phyloP scores from a whole-genome alignment of 2,888 invertebrate species.

The Philereme vetulata region DNA sequence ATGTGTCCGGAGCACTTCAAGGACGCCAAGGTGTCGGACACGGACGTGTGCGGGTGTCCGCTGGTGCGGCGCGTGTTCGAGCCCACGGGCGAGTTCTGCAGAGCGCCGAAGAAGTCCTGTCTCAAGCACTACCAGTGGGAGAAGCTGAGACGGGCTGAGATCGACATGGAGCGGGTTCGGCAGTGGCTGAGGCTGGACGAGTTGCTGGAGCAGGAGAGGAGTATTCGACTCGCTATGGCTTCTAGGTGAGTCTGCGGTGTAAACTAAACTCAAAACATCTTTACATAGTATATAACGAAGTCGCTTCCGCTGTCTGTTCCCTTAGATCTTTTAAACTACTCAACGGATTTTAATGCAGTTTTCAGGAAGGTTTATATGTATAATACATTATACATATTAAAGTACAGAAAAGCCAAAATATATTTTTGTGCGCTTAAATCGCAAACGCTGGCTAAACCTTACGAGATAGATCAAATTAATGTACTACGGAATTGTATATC shows the following conservation, averaged over 20 bases:
- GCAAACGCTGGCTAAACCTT: too few species aligned
- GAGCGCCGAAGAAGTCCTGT: conserved; percentile 94
- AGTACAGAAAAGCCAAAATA: too few species aligned
- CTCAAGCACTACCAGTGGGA: conserved; percentile 98
- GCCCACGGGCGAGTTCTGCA: conserved; percentile 93
- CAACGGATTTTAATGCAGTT: too few species aligned
- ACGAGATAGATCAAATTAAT: too few species aligned
- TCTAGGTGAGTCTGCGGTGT: conserved; percentile 69
- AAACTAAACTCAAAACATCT: too few species aligned
- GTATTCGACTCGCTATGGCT: conserved; percentile 88
- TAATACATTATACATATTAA: too few species aligned
- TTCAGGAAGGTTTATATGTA: too few species aligned
- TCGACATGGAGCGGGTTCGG: conserved; percentile 95
- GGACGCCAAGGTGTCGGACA: conserved; percentile 93
- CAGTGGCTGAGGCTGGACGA: conserved; percentile 98
- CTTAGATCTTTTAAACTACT: too few species aligned
- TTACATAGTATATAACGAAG: too few species aligned
- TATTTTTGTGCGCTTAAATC: too few species aligned
- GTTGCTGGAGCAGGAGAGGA: conserved; percentile 95
- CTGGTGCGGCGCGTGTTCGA: conserved; percentile 93
- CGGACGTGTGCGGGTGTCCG: conserved; percentile 97
- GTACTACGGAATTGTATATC: too few species aligned
- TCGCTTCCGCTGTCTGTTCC: too few species aligned
- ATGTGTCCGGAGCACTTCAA: conserved; percentile 99
- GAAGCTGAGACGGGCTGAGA: conserved; percentile 95